These are phyloP conservation scores for Manduca sexta DNA, from an alignment of 1,140 invertebrate species.

Conservation along the genomic window DNA sequence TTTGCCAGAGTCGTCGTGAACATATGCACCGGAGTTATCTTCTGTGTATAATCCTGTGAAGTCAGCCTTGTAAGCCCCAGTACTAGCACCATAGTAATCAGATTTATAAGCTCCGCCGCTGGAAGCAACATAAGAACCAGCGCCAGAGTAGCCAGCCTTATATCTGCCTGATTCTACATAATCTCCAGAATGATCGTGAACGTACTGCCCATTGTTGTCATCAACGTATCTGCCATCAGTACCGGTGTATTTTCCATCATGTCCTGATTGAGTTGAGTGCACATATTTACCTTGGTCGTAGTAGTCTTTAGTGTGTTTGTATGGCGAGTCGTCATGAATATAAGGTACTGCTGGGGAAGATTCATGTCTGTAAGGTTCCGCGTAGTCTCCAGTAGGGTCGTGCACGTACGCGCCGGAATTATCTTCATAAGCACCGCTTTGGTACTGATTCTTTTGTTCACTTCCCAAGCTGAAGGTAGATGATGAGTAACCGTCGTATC, in stretches of 20 bases:
- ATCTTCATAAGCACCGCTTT: constrained; percentile 28
- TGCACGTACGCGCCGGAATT: constrained; percentile 52
- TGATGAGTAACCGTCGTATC: constrained; percentile 6
- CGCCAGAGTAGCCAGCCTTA: constrained; percentile 10
- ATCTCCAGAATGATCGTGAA: constrained; percentile 46
- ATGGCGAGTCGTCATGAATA: constrained; percentile 32
- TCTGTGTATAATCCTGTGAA: constrained; percentile 30
- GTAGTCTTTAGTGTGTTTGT: constrained; percentile 27
- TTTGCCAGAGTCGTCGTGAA: constrained; percentile 34
- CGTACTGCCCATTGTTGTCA: constrained; percentile 37
- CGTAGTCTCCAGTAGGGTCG: constrained; percentile 61
- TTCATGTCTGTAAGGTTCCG: constrained; percentile 49
- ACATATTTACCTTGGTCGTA: constrained; percentile 25
- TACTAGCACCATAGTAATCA: constrained; percentile 3
- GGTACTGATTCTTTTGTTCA: constrained; percentile 9
- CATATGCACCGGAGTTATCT: constrained; percentile 44
- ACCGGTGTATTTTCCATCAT: constrained; percentile 10
- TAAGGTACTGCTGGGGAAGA: constrained; percentile 44
- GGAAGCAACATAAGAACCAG: background rate
- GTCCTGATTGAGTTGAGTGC: constrained; percentile 7
- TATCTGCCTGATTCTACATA: constrained; percentile 30
- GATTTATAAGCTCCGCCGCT: constrained; percentile 6
- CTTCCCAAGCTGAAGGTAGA: background rate
- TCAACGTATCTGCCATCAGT: constrained; percentile 7
- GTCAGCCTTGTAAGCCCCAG: constrained; percentile 30